Evolutionary conservation across 1,140 invertebrate species (phyloP), one percentile per base, ranked within the genome.

Genomic region (Cyclargus thomasi): DNA sequence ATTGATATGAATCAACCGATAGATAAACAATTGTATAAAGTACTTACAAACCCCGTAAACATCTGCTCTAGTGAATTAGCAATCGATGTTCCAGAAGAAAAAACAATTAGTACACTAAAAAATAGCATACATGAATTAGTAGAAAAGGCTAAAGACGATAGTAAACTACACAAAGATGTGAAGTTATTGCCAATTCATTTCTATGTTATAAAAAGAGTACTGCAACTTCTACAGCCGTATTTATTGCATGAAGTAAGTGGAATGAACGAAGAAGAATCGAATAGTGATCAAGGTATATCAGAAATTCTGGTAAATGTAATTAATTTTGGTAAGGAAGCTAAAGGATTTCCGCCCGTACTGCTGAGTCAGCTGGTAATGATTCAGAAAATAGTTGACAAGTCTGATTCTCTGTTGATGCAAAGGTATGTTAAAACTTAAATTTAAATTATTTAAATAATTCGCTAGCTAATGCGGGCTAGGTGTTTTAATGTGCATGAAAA

Each of bases 161-260:
- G 67, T 10, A 80, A 66, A 70, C 55, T 70, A 23, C 47, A n/a
- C 22, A 70, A 74, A 53, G 71, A 82, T 53, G 53, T 79, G 1
- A 80, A 82, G 76, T 71, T 90, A 3, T 59, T 90, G 18, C 90
- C 90, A 5, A 70, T 90, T 20, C 81, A 82, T 53, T 76, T 82
- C 21, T 91, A 90, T 64, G 69, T 90, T 3, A 65, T 90, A 17
- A 80, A 88, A 72, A 85, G 87, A 77, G 64, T 91, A 29, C 55
- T 85, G 22, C 80, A 69, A 66, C 63, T 88, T 7, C 57, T 85
- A n/a, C 73, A 82, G 70, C 74, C 72, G 3, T 62, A 78, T 69
- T 64, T 86, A 1, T 66, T 82, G 23, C 64, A 82, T 35, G 23
- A 78, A 21, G 59, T 76, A n/a, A 70, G 67, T 16, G 77, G 69